Conservation (phyloP, 1,140 invertebrate genomes). For the Periplaneta americana region DNA sequence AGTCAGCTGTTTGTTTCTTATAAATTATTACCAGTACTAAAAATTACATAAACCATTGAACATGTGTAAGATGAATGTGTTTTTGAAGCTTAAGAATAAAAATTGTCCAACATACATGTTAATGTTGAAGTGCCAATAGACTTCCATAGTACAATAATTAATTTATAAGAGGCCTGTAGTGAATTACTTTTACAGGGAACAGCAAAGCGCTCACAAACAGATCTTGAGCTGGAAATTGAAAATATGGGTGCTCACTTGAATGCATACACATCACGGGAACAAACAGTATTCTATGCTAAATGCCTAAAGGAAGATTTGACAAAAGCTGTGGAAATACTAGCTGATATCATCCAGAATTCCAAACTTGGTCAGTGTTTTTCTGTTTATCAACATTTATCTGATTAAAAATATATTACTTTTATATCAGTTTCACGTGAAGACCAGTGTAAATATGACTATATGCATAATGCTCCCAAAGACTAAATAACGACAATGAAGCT, state of each 20-base stretch:
- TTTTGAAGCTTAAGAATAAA: neutral
- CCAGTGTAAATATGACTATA: too few species aligned
- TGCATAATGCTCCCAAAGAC: too few species aligned
- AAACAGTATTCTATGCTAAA: constrained; percentile 71
- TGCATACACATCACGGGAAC: constrained; percentile 68
- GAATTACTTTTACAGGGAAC: constrained; percentile 52
- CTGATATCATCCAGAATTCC: constrained; percentile 63
- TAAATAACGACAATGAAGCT: too few species aligned
- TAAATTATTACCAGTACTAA: too few species aligned
- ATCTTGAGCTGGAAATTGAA: constrained; percentile 60
- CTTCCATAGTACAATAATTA: neutral
- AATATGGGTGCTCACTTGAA: constrained; percentile 68
- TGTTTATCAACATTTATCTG: too few species aligned
- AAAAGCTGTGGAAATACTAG: constrained; percentile 58
- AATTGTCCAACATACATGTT: neutral
- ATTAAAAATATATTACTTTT: too few species aligned
- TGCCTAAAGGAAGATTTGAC: constrained; percentile 52
- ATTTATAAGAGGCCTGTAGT: neutral
- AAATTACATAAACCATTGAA: neutral
- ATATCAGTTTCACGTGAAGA: too few species aligned
- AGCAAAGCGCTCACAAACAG: constrained; percentile 49
- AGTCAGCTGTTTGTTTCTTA: too few species aligned
- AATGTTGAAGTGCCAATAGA: neutral
- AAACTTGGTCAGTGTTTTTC: constrained; percentile 53
- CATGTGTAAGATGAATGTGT: neutral